These are phyloP conservation scores for Heliothis subflexa DNA, from an alignment of 1,140 invertebrate species.

Conservation along the genomic window DNA sequence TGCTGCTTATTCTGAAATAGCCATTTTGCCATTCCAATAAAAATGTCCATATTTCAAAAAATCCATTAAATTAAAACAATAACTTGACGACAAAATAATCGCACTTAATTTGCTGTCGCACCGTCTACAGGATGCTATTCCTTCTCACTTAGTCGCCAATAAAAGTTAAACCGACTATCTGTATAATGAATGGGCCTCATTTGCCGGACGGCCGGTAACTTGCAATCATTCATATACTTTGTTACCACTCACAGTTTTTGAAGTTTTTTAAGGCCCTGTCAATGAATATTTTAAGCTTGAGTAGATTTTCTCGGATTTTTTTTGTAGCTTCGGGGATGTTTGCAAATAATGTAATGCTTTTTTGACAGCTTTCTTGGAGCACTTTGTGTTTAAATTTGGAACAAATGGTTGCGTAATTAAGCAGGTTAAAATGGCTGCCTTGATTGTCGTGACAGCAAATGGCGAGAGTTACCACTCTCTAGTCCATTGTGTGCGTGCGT, in stretches of 20 bases:
- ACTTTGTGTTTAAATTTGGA: background rate
- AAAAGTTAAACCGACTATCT: constrained; percentile 68
- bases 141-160: constrained; percentile 75
- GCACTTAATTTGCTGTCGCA: constrained; percentile 53
- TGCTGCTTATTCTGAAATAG: too few species aligned
- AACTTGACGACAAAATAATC: constrained; percentile 12
- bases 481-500: too few species aligned
- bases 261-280: background rate
- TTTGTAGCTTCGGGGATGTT: background rate
- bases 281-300: background rate
- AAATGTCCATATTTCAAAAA: background rate
- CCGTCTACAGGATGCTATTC: constrained; percentile 75
- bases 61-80: constrained; percentile 16
- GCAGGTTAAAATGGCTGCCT: too few species aligned
- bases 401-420: constrained; percentile 1
- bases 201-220: constrained; percentile 43
- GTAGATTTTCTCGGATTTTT: background rate
- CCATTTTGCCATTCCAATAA: background rate
- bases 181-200: constrained; percentile 72
- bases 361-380: background rate
- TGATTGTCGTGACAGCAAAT: too few species aligned
- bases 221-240: constrained; percentile 31
- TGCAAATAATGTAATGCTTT: background rate
- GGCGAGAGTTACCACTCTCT: too few species aligned
- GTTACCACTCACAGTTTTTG: background rate